Evolutionary conservation across 1,140 invertebrate species (phyloP).

Genomic region (Amphibalanus amphitrite): DNA sequence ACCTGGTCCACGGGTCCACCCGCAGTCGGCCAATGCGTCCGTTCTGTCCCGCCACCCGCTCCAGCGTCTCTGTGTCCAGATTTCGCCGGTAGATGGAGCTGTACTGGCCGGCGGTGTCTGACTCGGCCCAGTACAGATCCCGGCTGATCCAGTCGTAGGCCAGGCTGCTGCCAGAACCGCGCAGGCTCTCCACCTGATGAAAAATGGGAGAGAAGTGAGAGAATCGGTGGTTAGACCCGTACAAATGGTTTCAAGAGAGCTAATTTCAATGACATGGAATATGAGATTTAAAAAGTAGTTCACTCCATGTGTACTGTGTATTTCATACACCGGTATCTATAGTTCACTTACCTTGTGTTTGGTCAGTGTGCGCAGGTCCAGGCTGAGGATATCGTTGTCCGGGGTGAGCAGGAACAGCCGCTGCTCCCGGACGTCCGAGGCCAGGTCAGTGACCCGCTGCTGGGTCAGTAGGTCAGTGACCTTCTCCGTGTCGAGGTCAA

Average conservation of each 20-base stretch:
- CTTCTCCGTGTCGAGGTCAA: conserved; percentile 23
- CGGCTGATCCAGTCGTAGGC: conserved; percentile 70
- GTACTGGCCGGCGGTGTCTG: conserved; percentile 26
- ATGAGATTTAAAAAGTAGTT: too few relatives aligned
- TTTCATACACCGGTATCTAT: too few relatives aligned
- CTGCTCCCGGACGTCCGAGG: conserved; percentile 22
- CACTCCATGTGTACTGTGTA: too few relatives aligned
- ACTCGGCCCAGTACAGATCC: conserved; percentile 59
- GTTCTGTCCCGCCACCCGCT: background rate
- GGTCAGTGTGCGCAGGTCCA: background rate
- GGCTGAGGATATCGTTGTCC: background rate
- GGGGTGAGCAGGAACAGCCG: conserved; percentile 15
- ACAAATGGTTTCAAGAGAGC: too few relatives aligned
- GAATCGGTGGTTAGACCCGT: too few relatives aligned
- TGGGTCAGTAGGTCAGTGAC: conserved; percentile 26
- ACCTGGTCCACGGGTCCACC: background rate
- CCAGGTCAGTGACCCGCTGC: background rate
- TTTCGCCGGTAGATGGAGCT: background rate
- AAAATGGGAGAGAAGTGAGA: too few relatives aligned
- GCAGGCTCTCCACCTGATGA: conserved; percentile 44
- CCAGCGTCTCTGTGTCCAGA: background rate
- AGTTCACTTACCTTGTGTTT: conserved; percentile 19
- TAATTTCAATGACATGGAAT: too few relatives aligned
- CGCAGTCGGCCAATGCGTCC: background rate
- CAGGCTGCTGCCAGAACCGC: conserved; percentile 44